Conservation (phyloP, 2,888 invertebrate genomes). For the Oscheius sp. region DNA sequence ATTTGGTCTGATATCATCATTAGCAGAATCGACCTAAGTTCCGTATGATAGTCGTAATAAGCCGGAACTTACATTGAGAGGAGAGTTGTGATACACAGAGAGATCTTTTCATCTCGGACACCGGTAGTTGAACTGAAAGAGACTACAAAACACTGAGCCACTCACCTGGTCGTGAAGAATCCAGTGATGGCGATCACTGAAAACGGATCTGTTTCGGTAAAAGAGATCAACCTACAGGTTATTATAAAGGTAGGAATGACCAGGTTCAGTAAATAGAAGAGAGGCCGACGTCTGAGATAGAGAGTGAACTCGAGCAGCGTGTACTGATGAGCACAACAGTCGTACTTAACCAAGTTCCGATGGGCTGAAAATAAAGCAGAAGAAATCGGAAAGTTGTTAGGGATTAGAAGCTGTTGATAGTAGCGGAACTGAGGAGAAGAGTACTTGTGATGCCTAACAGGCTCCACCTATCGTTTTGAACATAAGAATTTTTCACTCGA, state of each 20-base stretch:
- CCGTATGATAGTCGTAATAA: too few species aligned
- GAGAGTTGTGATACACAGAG: slow-evolving; percentile 73
- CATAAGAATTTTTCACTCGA: slow-evolving; percentile 20
- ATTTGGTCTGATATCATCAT: slow-evolving; percentile 75
- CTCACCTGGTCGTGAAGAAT: slow-evolving; percentile 53
- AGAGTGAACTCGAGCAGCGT: slow-evolving; percentile 46
- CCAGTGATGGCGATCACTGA: slow-evolving; percentile 65
- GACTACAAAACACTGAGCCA: neutral
- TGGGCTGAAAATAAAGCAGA: slow-evolving; percentile 31
- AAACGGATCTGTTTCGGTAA: neutral
- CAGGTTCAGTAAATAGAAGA: slow-evolving; percentile 53
- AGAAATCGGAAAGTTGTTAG: neutral
- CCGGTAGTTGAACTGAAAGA: slow-evolving; percentile 43
- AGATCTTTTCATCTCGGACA: slow-evolving; percentile 47
- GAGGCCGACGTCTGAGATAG: slow-evolving; percentile 48
- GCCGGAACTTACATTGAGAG: slow-evolving; percentile 68
- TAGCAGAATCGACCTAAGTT: slow-evolving; percentile 73
- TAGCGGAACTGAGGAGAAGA: slow-evolving; percentile 1
- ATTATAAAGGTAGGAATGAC: slow-evolving; percentile 65
- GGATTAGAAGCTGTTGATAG: neutral
- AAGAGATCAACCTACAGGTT: slow-evolving; percentile 50
- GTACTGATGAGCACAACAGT: slow-evolving; percentile 52
- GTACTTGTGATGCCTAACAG: slow-evolving; percentile 32
- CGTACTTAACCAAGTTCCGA: slow-evolving; percentile 42
- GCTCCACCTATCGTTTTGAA: slow-evolving; percentile 36